Conservation (phyloP, 2,797 vertebrate genomes). For the Merluccius polli region DNA sequence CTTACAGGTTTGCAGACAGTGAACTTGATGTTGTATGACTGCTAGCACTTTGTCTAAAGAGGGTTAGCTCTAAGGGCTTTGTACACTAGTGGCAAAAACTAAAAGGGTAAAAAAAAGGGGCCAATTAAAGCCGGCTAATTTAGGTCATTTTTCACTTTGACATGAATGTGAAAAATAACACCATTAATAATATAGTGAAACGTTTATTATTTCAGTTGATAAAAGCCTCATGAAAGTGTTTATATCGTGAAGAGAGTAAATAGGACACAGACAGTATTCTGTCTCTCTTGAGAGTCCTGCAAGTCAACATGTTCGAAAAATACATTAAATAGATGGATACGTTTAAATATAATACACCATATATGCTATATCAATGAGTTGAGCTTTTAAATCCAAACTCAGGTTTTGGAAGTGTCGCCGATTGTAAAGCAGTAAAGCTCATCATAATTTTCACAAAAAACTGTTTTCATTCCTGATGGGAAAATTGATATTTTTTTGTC, state of each 20-base stretch:
- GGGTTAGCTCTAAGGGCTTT: background rate
- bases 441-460: no score
- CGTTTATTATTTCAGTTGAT: background rate
- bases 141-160: constrained; percentile 46
- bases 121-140: constrained; percentile 39
- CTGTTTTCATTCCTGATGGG: background rate
- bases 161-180: constrained; percentile 41
- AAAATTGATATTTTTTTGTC: background rate
- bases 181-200: background rate
- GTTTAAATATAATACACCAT: no score
- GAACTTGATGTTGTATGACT: constrained; percentile 2
- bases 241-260: background rate
- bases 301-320: no score
- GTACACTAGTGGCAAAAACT: constrained; percentile 10
- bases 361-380: background rate
- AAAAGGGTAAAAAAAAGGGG: background rate
- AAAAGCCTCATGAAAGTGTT: background rate
- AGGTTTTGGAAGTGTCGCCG: no score
- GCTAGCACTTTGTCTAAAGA: constrained; percentile 8
- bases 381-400: background rate
- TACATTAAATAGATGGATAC: no score
- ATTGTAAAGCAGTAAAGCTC: no score
- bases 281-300: no score
- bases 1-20: constrained; percentile 27
- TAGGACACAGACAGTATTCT: background rate